Evolutionary conservation across 37 sponge, comb jelly and placozoan species (phyloP), one percentile per base, ranked within the genome.

Genomic region (Aplysina aerophoba): DNA sequence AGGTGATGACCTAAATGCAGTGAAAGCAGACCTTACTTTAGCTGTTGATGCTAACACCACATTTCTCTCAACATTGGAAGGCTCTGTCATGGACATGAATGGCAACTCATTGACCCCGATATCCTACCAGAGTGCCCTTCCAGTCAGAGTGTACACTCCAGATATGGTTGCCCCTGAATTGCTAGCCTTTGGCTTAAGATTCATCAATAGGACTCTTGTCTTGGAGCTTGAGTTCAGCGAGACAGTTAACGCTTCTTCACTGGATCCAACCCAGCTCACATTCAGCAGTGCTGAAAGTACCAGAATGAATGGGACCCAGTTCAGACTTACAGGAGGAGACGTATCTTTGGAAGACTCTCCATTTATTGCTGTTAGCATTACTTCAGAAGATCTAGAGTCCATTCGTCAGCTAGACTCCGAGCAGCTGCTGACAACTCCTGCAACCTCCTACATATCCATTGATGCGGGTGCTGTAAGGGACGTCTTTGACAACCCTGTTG

Each of bases 181-280:
- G 15, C 16, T 65, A 0, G 53, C 66, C 0, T 97, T 97, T 85
- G 92, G 92, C 71, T 83, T 97, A 34, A 73, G 74, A 25, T 83
- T 94, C 11, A 38, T 31, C 0, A 71, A 60, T 59, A 85, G 87
- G 16, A 75, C 81, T 15, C 82, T 97, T 0, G 37, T 92, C 6
- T 55, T 97, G 38, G 93, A 97, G 73, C 73, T 97, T 71, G 24
- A 91, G 17, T 97, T 97, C 80, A 90, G 90, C 57, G 97, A 97
- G 68, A 97, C 97, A 27, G 93, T 97, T 14, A 90, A 92, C 86
- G 84, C 92, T 36, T 86, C 83, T 30, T 87, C 91, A 39, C 24
- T 97, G 4, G 79, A 90, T 66, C 86, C 91, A 0, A 92, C 88
- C n/a, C 64, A 67, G 0, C 73, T 97, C 35, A 85, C 74, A 11